Evolutionary conservation across 1,140 invertebrate species (phyloP).

Genomic region (Drosophila pandora): DNA sequence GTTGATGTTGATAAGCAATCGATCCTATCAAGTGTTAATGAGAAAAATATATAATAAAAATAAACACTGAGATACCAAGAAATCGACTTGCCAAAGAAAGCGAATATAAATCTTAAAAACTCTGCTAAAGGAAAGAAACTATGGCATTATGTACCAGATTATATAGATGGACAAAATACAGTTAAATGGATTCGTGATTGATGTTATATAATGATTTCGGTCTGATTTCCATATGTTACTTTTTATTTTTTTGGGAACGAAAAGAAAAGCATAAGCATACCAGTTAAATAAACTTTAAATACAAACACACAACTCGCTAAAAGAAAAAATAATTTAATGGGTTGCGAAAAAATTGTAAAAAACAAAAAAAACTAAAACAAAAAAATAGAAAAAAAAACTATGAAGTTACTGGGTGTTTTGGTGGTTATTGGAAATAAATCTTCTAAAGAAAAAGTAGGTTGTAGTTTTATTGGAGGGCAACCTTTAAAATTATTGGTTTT

Average conservation of each 20-base stretch:
- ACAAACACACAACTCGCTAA: constrained; percentile 8
- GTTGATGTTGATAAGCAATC: constrained; percentile 5
- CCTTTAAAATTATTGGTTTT: too few relatives aligned
- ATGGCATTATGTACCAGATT: constrained; percentile 15
- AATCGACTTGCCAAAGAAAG: constrained; percentile 1
- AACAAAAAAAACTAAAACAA: background rate
- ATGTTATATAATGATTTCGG: constrained; percentile 15
- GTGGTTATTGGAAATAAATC: constrained; percentile 53
- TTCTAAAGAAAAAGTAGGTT: constrained; percentile 9
- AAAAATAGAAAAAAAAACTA: constrained; percentile 43
- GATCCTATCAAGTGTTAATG: constrained; percentile 19
- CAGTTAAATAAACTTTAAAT: constrained; percentile 18
- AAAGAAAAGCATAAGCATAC: constrained; percentile 9
- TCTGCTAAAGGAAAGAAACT: constrained; percentile 4
- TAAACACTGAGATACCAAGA: constrained; percentile 2
- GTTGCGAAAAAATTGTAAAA: constrained; percentile 29
- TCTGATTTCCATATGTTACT: constrained; percentile 26
- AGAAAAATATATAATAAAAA: background rate
- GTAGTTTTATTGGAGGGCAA: background rate
- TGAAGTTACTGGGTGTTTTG: constrained; percentile 47
- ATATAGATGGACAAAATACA: constrained; percentile 12
- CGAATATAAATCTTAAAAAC: constrained; percentile 13
- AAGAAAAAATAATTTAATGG: constrained; percentile 10
- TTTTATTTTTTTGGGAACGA: constrained; percentile 1
- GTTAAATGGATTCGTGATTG: constrained; percentile 19